phyloP scores from a whole-genome alignment of 2,797 vertebrate species.

The Danio tinwini region DNA sequence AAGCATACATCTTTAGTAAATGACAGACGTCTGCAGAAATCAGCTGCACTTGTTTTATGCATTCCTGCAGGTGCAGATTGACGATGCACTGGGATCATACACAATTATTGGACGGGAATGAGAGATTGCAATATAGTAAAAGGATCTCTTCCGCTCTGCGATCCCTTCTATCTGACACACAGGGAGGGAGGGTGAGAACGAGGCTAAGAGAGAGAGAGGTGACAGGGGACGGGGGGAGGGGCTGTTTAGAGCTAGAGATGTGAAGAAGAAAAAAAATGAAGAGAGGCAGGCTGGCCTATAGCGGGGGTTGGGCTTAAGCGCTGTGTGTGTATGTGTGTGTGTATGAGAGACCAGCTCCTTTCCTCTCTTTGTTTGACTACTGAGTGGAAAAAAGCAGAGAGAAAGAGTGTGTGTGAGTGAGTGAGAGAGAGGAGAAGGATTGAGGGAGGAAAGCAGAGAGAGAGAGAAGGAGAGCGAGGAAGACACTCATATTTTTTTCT shows the following conservation, averaged over 20 bases:
- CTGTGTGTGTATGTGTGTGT: constrained; percentile 61
- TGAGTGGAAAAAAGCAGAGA: constrained; percentile 75
- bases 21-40: background rate
- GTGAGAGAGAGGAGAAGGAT: constrained; percentile 59
- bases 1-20: background rate
- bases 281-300: constrained; percentile 75
- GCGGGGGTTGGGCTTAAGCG: constrained; percentile 79
- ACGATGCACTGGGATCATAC: constrained; percentile 11
- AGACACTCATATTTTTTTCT: constrained; percentile 64
- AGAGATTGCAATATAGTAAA: constrained; percentile 53
- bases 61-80: constrained; percentile 1
- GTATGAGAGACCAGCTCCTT: constrained; percentile 75
- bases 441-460: constrained; percentile 48
- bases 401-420: constrained; percentile 70
- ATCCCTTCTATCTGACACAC: constrained; percentile 78
- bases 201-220: constrained; percentile 53
- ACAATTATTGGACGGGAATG: constrained; percentile 35
- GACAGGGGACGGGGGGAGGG: constrained; percentile 75
- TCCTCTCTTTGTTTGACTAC: constrained; percentile 87
- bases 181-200: constrained; percentile 57
- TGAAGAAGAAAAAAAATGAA: constrained; percentile 66
- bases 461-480: constrained; percentile 55
- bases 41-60: background rate
- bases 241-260: constrained; percentile 67
- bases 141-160: constrained; percentile 74